A percentile compares a stretch with the other conserved stretches of the same genome.
Conservation (phyloP, 92 coral and sea anemone genomes). For the Epizoanthus stellaris region DNA sequence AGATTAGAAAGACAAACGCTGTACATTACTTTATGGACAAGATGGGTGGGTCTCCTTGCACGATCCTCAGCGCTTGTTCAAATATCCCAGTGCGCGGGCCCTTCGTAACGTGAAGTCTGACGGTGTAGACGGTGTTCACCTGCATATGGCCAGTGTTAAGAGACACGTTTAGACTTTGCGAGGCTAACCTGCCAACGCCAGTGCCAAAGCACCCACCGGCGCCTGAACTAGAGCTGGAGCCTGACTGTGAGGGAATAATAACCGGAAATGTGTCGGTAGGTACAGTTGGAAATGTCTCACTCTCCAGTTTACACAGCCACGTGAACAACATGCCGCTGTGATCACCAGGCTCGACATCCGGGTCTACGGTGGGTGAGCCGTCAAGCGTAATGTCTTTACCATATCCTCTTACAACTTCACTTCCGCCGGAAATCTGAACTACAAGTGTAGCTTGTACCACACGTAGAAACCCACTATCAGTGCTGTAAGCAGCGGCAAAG, state of each 20-base stretch:
- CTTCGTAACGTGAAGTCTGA: conserved; percentile 65
- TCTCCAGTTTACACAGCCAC: conserved; percentile 77
- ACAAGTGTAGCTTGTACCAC: conserved; percentile 57
- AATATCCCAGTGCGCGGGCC: conserved; percentile 37
- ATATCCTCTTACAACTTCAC: conserved; percentile 64
- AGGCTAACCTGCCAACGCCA: conserved; percentile 69
- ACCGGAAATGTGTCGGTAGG: conserved; percentile 47
- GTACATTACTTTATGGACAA: conserved; percentile 50
- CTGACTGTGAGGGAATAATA: conserved; percentile 12
- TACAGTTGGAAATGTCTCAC: conserved; percentile 54
- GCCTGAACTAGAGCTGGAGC: conserved; percentile 31
- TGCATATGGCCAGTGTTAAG: conserved; percentile 63
- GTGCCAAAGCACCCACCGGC: conserved; percentile 86
- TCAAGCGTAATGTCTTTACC: conserved; percentile 50
- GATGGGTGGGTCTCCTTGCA: conserved; percentile 76
- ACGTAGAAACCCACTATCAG: conserved; percentile 55
- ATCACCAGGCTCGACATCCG: conserved; percentile 71
- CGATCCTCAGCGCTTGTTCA: conserved; percentile 70
- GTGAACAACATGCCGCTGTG: conserved; percentile 67
- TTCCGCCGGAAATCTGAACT: conserved; percentile 77
- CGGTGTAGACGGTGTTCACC: conserved; percentile 45
- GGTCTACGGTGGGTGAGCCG: conserved; percentile 73
- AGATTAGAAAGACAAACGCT: too few relatives aligned
- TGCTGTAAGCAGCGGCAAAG: conserved; percentile 1
- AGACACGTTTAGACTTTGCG: conserved; percentile 24